A percentile compares a stretch with the other conserved stretches of the same genome.
Evolutionary conservation across 2,888 invertebrate genomes (phyloP).

Genomic region (Chloromyia formosa): DNA sequence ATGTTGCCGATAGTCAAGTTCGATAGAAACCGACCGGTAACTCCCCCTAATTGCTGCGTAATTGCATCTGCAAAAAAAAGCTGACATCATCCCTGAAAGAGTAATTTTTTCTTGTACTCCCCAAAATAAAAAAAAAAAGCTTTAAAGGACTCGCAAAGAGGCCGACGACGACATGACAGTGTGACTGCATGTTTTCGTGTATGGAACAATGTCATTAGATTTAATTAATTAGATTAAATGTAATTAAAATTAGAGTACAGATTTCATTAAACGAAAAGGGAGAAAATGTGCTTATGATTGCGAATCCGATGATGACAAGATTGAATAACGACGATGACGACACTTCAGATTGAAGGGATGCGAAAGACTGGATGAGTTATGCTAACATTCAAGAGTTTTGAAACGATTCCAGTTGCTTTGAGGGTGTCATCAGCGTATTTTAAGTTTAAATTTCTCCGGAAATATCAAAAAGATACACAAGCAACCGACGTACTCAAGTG

Average conservation of each 20-base stretch:
- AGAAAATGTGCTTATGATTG: too few species aligned
- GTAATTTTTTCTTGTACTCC: not conserved
- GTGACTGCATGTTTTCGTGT: not conserved
- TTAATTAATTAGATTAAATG: slow-evolving; percentile 12
- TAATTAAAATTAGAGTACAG: slow-evolving; percentile 11
- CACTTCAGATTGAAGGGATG: too few species aligned
- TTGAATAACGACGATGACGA: too few species aligned
- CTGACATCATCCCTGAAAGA: not conserved
- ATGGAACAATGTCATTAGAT: slow-evolving; percentile 24
- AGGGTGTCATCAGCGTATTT: too few species aligned
- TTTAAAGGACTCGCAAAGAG: not conserved
- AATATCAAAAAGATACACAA: too few species aligned
- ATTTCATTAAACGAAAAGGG: too few species aligned
- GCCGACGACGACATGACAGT: not conserved
- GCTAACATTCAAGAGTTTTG: too few species aligned
- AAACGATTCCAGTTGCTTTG: too few species aligned
- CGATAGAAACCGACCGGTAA: not conserved
- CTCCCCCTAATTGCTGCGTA: slow-evolving; percentile 9
- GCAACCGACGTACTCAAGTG: too few species aligned
- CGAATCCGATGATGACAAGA: too few species aligned
- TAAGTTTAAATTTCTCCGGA: too few species aligned
- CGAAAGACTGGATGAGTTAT: too few species aligned
- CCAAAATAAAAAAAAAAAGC: not conserved
- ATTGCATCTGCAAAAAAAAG: not conserved
- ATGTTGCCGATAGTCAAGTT: not conserved